A percentile compares a stretch with the other conserved stretches of the same genome.
Conservation (phyloP, 2,113 vertebrate genomes). For the Oryctolagus cuniculus region mOryCun1.1 NC_091438.1:80500501-80501000, state of each 20-base stretch:
- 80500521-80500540: no score
- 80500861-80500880: neutral
- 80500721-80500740: no score
- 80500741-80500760: neutral
- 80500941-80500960: neutral
- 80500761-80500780: neutral
- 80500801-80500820: neutral
- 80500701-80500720: no score
- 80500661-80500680: no score
- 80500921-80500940: conserved; percentile 42
- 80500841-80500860: neutral
- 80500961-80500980: neutral
- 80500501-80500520: no score
- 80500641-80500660: no score
- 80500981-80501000: neutral
- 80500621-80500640: no score
- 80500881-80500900: neutral
- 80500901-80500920: neutral
- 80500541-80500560: no score
- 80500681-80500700: no score
- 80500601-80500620: no score
- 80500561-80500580: no score
- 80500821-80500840: neutral
- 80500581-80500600: no score
- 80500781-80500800: neutral